These are phyloP conservation scores for Anolis apletophallus DNA, from an alignment of 2,797 vertebrate species.

Conservation along the genomic window DNA sequence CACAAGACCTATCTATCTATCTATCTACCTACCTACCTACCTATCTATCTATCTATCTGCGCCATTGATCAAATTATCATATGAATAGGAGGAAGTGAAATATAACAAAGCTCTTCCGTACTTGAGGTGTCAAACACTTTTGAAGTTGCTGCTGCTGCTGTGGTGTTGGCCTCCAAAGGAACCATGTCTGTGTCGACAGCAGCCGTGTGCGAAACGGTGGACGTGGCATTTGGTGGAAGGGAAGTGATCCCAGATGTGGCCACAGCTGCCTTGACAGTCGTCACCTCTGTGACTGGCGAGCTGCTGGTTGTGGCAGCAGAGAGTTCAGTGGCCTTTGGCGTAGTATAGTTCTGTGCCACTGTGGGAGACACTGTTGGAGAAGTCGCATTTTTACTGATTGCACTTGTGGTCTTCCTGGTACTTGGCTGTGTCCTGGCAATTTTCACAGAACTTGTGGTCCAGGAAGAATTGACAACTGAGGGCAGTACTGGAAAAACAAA, in stretches of 20 bases:
- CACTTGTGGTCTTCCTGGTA: slow-evolving; percentile 48
- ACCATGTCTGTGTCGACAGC: slow-evolving; percentile 8
- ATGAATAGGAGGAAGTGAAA: neutral
- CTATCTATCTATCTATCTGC: no score
- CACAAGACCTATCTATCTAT: no score
- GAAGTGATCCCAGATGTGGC: slow-evolving; percentile 56
- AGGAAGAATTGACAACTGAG: slow-evolving; percentile 46
- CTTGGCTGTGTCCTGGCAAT: slow-evolving; percentile 50
- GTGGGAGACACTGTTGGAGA: slow-evolving; percentile 66
- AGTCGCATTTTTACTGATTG: slow-evolving; percentile 54
- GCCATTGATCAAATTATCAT: neutral
- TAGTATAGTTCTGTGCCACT: slow-evolving; percentile 44
- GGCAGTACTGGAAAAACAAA: slow-evolving; percentile 64
- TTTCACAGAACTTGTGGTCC: slow-evolving; percentile 62
- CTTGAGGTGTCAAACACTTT: slow-evolving; percentile 65
- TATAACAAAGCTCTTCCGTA: slow-evolving; percentile 44
- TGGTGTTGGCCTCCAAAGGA: slow-evolving; percentile 47
- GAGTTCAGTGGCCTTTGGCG: slow-evolving; percentile 46
- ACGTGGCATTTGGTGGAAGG: slow-evolving; percentile 46
- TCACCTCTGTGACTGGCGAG: slow-evolving; percentile 58
- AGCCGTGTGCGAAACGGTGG: accelerated
- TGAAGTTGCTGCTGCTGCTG: slow-evolving; percentile 58
- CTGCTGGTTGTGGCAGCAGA: slow-evolving; percentile 57
- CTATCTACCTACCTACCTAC: no score
- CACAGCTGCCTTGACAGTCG: slow-evolving; percentile 49